Evolutionary conservation across 92 coral and sea anemone species (phyloP).

Genomic region (Scolanthus callimorphus): DNA sequence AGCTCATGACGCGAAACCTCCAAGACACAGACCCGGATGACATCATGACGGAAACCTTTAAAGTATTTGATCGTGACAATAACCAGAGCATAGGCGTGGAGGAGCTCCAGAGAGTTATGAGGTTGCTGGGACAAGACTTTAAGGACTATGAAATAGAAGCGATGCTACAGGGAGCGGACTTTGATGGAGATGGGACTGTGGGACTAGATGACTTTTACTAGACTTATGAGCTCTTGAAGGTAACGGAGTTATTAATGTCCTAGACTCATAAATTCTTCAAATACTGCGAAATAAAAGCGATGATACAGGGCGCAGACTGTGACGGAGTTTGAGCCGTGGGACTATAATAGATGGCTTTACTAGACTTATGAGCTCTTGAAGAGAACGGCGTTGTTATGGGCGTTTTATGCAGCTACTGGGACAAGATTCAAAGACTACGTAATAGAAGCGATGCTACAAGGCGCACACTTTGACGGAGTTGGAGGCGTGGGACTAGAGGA

Average conservation of each 20-base stretch:
- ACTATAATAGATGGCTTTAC: constrained; percentile 88
- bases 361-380: no score
- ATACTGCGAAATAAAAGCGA: constrained; percentile 79
- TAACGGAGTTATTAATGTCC: constrained; percentile 73
- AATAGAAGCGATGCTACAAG: constrained; percentile 78
- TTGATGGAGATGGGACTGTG: constrained; percentile 85
- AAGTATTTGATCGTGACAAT: constrained; percentile 85
- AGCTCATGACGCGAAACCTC: constrained; percentile 75
- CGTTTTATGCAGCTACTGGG: constrained; percentile 74
- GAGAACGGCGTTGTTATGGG: no score
- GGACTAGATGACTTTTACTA: constrained; percentile 71
- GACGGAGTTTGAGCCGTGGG: constrained; percentile 89
- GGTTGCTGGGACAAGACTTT: constrained; percentile 81
- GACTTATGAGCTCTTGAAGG: constrained; percentile 57
- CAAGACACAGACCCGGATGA: constrained; percentile 90
- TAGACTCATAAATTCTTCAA: constrained; percentile 82
- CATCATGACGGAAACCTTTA: constrained; percentile 76
- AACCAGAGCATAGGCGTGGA: constrained; percentile 74
- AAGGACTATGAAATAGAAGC: constrained; percentile 83
- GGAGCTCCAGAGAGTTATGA: constrained; percentile 80
- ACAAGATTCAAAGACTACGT: constrained; percentile 82
- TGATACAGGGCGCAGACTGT: constrained; percentile 80
- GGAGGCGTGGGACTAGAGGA: constrained; percentile 83
- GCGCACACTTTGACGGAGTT: constrained; percentile 85
- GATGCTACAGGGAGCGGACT: constrained; percentile 84